These are phyloP conservation scores for Cephus nigrinus DNA, from an alignment of 2,888 invertebrate genomes.

Conservation along the genomic window DNA sequence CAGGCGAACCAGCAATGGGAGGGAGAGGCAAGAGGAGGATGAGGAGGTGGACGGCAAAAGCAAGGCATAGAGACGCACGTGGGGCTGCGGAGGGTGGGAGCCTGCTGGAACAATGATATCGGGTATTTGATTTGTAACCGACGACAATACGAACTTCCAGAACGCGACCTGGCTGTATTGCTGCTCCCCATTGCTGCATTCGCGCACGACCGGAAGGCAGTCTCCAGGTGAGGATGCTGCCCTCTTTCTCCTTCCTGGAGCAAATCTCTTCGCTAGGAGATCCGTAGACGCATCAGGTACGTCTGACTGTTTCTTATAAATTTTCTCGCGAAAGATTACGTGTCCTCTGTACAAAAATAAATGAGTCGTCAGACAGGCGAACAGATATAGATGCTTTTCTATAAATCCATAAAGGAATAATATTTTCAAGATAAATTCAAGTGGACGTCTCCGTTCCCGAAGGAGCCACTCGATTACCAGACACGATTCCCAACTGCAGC, in stretches of 20 bases:
- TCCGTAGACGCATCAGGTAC: not conserved
- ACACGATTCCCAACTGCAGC: slow-evolving; percentile 43
- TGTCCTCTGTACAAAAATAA: not conserved
- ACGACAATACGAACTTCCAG: slow-evolving; percentile 63
- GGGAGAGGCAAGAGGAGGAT: not conserved
- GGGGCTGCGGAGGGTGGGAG: slow-evolving; percentile 20
- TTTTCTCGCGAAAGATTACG: not conserved
- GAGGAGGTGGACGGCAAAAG: not conserved
- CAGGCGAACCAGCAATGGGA: not conserved
- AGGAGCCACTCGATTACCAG: not conserved
- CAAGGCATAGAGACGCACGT: not conserved
- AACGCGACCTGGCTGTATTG: not conserved
- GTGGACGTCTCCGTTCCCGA: not conserved
- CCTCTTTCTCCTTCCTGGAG: not conserved
- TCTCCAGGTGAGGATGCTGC: not conserved
- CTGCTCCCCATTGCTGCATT: not conserved
- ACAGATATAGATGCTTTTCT: not conserved
- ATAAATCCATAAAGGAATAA: not conserved
- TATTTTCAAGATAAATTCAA: not conserved
- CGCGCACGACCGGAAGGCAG: not conserved
- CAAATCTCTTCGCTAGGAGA: not conserved
- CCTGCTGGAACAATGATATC: slow-evolving; percentile 63
- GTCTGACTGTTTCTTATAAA: not conserved
- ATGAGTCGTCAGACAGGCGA: not conserved
- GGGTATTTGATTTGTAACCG: slow-evolving; percentile 66